phyloP scores from a whole-genome alignment of 2,888 invertebrate species.

The Crioceris asparagi region DNA sequence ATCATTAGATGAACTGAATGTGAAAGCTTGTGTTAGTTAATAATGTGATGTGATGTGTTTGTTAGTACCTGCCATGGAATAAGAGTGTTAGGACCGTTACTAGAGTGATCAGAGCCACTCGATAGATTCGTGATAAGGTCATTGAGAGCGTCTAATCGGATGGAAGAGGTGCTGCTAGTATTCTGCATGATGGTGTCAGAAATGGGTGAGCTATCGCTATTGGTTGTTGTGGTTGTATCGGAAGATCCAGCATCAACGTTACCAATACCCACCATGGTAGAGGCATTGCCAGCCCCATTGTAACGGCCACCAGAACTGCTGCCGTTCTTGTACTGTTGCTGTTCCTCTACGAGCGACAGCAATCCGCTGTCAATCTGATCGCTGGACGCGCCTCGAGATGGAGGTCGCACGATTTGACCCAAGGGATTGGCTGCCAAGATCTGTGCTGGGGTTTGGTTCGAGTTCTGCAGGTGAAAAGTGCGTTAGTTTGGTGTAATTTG shows the following conservation, averaged over 20 bases:
- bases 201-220: slow-evolving; percentile 2
- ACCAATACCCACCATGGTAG: slow-evolving; percentile 37
- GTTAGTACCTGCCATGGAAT: slow-evolving; percentile 41
- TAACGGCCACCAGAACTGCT: slow-evolving; percentile 19
- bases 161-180: no score
- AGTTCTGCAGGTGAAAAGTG: slow-evolving; percentile 31
- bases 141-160: slow-evolving; percentile 36
- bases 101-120: slow-evolving; percentile 36
- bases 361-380: slow-evolving; percentile 32
- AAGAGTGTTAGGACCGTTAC: slow-evolving; percentile 35
- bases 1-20: no score
- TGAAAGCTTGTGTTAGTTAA: no score
- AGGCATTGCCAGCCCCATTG: slow-evolving; percentile 10
- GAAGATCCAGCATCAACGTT: no score
- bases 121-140: slow-evolving; percentile 40
- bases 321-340: slow-evolving; percentile 13
- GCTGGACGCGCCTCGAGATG: slow-evolving; percentile 22
- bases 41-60: slow-evolving; percentile 1
- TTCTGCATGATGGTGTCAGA: not conserved
- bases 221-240: slow-evolving; percentile 18
- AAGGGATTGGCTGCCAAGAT: slow-evolving; percentile 33
- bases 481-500: no score
- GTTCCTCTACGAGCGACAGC: slow-evolving; percentile 34
- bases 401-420: slow-evolving; percentile 29
- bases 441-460: slow-evolving; percentile 28